Evolutionary conservation across 1,140 invertebrate species (phyloP).

Genomic region (Calycopis cecrops): DNA sequence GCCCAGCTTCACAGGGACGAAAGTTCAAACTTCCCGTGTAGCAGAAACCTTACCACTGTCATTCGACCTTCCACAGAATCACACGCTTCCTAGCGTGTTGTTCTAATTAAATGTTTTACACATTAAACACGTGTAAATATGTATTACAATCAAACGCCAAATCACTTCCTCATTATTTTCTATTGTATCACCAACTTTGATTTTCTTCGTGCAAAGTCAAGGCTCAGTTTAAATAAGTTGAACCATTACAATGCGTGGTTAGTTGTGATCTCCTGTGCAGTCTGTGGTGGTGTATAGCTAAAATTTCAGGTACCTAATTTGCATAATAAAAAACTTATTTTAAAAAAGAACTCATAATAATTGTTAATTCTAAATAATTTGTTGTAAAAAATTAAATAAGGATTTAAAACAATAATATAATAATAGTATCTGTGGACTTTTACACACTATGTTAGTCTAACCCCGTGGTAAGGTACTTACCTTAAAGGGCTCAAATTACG

Average conservation of each 20-base stretch:
- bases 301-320: too few species aligned
- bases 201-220: conserved; percentile 3
- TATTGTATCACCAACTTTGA: neutral
- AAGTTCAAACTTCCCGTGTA: too few species aligned
- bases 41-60: neutral
- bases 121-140: neutral
- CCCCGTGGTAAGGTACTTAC: too few species aligned
- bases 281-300: neutral
- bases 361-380: too few species aligned
- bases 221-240: neutral
- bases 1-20: too few species aligned
- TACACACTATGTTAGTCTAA: too few species aligned
- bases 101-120: neutral
- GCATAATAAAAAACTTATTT: too few species aligned
- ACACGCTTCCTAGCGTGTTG: neutral
- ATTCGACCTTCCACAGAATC: neutral
- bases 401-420: too few species aligned
- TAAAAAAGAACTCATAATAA: too few species aligned
- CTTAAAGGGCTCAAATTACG: too few species aligned
- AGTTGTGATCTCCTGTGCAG: neutral
- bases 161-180: conserved; percentile 8
- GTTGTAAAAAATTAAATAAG: too few species aligned
- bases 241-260: neutral
- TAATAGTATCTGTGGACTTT: too few species aligned
- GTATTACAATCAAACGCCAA: conserved; percentile 7